phyloP scores from a whole-genome alignment of 2,888 invertebrate species.

The Megamerina dolium region DNA sequence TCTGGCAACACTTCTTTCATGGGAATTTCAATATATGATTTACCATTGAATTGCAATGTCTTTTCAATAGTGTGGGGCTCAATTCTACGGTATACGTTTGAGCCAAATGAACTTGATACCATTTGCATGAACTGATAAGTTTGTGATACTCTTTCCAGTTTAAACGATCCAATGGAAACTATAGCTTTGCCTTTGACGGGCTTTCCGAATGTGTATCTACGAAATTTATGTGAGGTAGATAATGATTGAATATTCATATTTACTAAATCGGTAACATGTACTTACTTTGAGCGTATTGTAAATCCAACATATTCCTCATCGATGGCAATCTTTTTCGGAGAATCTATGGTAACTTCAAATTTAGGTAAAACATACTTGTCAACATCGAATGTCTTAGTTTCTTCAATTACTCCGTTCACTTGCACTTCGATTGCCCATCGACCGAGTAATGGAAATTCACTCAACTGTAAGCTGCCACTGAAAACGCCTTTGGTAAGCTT shows the following conservation, averaged over 20 bases:
- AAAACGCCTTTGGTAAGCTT: constrained; percentile 68
- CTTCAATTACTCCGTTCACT: constrained; percentile 45
- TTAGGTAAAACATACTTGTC: constrained; percentile 89
- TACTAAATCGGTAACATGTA: constrained; percentile 36
- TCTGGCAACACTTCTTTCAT: neutral
- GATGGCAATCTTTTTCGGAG: constrained; percentile 45
- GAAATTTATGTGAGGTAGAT: neutral
- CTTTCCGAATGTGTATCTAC: constrained; percentile 76
- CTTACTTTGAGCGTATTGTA: constrained; percentile 68
- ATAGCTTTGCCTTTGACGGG: constrained; percentile 72
- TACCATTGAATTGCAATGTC: neutral
- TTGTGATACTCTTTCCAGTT: too few species aligned
- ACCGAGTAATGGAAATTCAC: constrained; percentile 78
- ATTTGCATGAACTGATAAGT: too few species aligned
- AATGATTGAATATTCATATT: neutral
- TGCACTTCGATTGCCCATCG: constrained; percentile 76
- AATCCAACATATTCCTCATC: constrained; percentile 32
- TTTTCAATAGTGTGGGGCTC: too few species aligned
- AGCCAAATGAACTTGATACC: too few species aligned
- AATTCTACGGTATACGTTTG: too few species aligned
- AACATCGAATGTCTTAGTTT: constrained; percentile 53
- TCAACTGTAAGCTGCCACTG: constrained; percentile 67
- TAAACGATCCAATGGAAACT: too few species aligned
- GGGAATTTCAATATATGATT: neutral
- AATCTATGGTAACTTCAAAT: constrained; percentile 79